Conservation (phyloP, 2,888 invertebrate genomes). For the Yponomeuta malinellus region DNA sequence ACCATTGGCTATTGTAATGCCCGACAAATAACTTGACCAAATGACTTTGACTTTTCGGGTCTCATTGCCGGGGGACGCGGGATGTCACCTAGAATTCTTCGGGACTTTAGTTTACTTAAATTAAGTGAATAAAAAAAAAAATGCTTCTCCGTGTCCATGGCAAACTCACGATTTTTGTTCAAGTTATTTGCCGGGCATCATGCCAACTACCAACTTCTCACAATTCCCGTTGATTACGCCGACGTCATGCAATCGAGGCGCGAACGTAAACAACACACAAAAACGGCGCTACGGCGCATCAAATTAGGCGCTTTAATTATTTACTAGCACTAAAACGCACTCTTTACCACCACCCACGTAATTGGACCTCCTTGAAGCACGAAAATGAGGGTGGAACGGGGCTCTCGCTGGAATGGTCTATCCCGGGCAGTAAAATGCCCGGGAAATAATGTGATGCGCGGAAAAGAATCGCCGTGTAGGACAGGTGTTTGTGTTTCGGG, state of each 20-base stretch:
- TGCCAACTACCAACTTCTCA: no score
- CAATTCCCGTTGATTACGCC: not conserved
- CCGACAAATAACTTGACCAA: no score
- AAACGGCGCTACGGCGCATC: conserved; percentile 57
- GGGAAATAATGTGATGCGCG: conserved; percentile 63
- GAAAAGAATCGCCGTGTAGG: conserved; percentile 31
- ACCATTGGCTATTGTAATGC: no score
- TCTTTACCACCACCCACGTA: conserved; percentile 47
- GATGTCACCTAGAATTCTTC: no score
- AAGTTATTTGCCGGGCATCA: no score
- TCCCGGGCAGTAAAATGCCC: conserved; percentile 53
- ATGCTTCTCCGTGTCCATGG: no score
- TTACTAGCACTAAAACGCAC: conserved; percentile 68
- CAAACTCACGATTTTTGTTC: no score
- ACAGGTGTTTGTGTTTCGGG: conserved; percentile 45
- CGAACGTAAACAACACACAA: conserved; percentile 42
- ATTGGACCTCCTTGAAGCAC: conserved; percentile 35
- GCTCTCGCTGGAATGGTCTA: conserved; percentile 53
- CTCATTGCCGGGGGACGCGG: no score
- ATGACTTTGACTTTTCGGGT: no score
- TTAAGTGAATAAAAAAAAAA: no score
- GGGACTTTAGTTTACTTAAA: no score
- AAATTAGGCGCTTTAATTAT: conserved; percentile 72
- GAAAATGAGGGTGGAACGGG: conserved; percentile 29
- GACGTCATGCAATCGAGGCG: not conserved